Conservation (phyloP, 1,140 invertebrate genomes). For the Platyura marginata region DNA sequence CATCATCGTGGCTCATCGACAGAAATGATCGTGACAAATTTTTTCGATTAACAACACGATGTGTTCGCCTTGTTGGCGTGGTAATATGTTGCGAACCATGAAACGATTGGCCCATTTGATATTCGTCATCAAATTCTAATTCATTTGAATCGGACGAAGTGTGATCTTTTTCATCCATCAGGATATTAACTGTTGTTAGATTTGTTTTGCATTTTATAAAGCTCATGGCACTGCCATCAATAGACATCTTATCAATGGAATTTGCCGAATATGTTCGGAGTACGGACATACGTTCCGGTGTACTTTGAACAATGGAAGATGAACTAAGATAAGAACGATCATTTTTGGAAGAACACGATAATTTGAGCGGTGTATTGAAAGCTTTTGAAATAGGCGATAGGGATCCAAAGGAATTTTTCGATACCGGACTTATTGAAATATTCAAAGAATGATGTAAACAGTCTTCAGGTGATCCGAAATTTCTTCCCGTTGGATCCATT, state of each 20-base stretch:
- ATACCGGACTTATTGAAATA: constrained; percentile 5
- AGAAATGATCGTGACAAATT: constrained; percentile 21
- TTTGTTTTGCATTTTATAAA: constrained; percentile 5
- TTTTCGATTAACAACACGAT: constrained; percentile 15
- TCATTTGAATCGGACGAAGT: constrained; percentile 14
- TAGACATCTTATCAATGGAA: neutral
- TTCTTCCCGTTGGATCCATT: no score
- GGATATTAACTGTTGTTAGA: no score
- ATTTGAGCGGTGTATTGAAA: neutral
- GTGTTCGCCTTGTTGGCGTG: constrained; percentile 14
- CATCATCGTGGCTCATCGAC: constrained; percentile 9
- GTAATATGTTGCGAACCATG: constrained; percentile 14
- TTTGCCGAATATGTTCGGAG: constrained; percentile 3
- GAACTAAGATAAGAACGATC: neutral
- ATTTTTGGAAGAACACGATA: neutral
- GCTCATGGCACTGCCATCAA: constrained; percentile 2
- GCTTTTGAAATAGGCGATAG: constrained; percentile 14
- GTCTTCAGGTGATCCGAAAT: no score
- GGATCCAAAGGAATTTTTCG: constrained; percentile 15
- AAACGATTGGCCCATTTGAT: constrained; percentile 12
- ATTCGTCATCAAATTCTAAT: constrained; percentile 8
- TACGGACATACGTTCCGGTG: constrained; percentile 5
- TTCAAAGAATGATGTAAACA: no score
- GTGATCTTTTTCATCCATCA: constrained; percentile 10
- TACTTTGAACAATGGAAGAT: constrained; percentile 1